A percentile compares a stretch with the other conserved stretches of the same genome.
Conservation (phyloP, 2,888 invertebrate genomes). For the Ganaspis brasiliensis region DNA sequence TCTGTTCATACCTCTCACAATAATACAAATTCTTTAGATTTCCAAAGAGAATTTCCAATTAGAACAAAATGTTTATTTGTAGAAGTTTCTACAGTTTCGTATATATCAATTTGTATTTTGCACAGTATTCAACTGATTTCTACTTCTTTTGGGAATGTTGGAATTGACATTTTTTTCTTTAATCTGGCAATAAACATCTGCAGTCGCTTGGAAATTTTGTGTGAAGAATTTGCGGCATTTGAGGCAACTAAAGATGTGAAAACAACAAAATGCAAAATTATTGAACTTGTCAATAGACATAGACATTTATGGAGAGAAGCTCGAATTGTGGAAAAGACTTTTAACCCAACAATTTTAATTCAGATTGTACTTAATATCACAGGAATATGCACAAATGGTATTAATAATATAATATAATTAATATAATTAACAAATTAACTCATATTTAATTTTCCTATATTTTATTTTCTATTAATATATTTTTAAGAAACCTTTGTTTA, state of each 20-base stretch:
- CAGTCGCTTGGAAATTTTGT: constrained; percentile 73
- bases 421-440: too few relatives aligned
- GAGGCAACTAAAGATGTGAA: constrained; percentile 1
- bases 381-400: constrained; percentile 56
- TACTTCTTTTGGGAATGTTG: constrained; percentile 58
- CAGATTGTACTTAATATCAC: constrained; percentile 57
- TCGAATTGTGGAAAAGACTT: constrained; percentile 54
- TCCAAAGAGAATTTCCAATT: neutral
- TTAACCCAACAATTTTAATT: constrained; percentile 57
- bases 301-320: constrained; percentile 54
- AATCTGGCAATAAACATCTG: constrained; percentile 73
- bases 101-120: neutral
- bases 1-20: neutral
- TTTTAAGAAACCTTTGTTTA: too few relatives aligned
- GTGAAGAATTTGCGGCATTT: constrained; percentile 61
- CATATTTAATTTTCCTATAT: too few relatives aligned
- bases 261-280: constrained; percentile 47
- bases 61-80: constrained; percentile 1
- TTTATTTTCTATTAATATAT: too few relatives aligned
- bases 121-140: constrained; percentile 2
- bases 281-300: constrained; percentile 57
- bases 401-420: too few relatives aligned
- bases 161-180: constrained; percentile 73
- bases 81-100: neutral
- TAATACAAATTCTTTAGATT: neutral